These are phyloP conservation scores for Heliconius himera DNA, from an alignment of 1,140 invertebrate genomes.

Conservation along the genomic window DNA sequence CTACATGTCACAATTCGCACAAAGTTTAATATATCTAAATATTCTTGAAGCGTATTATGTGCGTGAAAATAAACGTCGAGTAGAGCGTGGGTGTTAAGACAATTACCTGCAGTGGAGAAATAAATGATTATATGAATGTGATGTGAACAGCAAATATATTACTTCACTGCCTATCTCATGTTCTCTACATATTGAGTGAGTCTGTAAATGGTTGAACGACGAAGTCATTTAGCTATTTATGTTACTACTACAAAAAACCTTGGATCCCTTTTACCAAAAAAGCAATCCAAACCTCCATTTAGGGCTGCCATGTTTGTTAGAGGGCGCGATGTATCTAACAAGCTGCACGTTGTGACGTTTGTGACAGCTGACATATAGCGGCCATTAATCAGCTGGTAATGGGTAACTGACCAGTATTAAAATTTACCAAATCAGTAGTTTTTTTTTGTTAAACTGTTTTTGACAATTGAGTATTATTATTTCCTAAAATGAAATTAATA, in stretches of 20 bases:
- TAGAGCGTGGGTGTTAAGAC: constrained; percentile 41
- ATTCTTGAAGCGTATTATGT: constrained; percentile 49
- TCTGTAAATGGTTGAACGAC: not conserved
- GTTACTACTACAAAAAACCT: constrained; percentile 47
- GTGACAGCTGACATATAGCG: constrained; percentile 76
- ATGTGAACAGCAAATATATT: constrained; percentile 40
- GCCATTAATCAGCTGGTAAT: constrained; percentile 72
- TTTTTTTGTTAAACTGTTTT: not conserved
- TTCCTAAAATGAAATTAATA: not conserved
- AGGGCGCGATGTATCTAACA: constrained; percentile 71
- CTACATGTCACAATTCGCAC: not conserved
- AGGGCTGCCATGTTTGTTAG: constrained; percentile 55
- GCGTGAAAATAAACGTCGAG: constrained; percentile 50
- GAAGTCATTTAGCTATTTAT: not conserved
- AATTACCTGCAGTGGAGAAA: constrained; percentile 46
- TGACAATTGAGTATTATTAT: not conserved
- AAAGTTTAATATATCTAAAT: constrained; percentile 65
- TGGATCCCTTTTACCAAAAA: constrained; percentile 65
- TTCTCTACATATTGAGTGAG: not conserved
- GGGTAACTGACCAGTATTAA: constrained; percentile 56
- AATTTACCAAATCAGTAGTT: constrained; percentile 48
- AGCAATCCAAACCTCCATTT: constrained; percentile 59
- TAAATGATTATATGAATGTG: constrained; percentile 45
- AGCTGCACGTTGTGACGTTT: constrained; percentile 74
- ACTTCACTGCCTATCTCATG: constrained; percentile 33